Base-by-base conservation (phyloP, 1,140 invertebrate genomes). In the Papilio machaon region DNA sequence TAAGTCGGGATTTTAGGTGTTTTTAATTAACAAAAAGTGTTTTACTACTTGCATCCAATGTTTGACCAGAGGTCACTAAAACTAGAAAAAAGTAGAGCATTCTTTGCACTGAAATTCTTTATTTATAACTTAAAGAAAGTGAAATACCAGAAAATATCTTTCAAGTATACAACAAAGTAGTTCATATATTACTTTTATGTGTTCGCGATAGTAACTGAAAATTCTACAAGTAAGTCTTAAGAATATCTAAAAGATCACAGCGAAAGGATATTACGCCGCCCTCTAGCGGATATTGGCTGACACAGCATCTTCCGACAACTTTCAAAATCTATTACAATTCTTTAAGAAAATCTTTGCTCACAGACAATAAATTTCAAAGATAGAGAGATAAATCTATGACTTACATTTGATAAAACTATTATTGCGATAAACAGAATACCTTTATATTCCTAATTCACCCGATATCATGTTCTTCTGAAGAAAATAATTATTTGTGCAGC, bases 251-350 rank as follows among this genome's bases (percentile, higher is more conserved):
- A 78, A 60, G 54, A 78, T 78, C 76, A 43, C 54, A 78, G 30
- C 76, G 76, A 17, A 30, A 78, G 76, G 76, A 78, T 78, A 78
- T 78, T 78, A 60, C 30, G 76, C 15, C 76, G 76, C 54, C 58
- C 54, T 78, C 76, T 78, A 38, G 64, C 76, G 76, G 76, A 78
- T 78, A 78, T 78, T 78, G 76, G 54, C 52, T 78, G 76, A 78
- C 76, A 78, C 49, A 35, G 76, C 23, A 78, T 78, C 76, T 78
- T 54, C 23, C 49, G 49, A 60, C 30, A 78, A 78, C 30, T 78
- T 78, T 78, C 46, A 60, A 78, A 78, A 78, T 60, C 76, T 77
- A 54, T 77, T 77, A 77, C 47, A 54, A 54, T 77, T 54, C 75
- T 77, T 54, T 52, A 54, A 76, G 75, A 77, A 77, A 77, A 77